phyloP scores from a whole-genome alignment of 2,888 invertebrate genomes.

The Dione vanillae region DNA sequence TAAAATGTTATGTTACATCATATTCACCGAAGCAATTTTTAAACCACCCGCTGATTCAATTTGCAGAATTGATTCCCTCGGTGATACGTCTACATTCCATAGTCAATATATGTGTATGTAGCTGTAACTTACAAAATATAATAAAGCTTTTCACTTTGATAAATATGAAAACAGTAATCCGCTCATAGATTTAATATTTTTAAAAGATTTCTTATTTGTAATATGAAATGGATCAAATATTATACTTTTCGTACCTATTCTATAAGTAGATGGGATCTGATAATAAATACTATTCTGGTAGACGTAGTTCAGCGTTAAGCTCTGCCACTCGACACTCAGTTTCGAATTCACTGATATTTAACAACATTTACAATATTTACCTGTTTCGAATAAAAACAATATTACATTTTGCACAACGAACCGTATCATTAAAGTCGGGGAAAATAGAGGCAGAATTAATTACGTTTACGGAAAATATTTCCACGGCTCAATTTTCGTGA shows the following conservation, averaged over 20 bases:
- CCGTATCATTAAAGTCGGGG: conserved; percentile 12
- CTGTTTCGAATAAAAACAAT: no score
- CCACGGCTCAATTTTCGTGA: conserved; percentile 28
- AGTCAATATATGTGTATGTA: conserved; percentile 14
- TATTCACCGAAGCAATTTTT: conserved; percentile 44
- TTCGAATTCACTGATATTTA: no score
- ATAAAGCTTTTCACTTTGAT: conserved; percentile 27
- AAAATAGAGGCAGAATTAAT: conserved; percentile 27
- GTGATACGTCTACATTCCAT: conserved; percentile 32
- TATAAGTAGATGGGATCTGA: no score
- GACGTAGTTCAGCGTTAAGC: no score
- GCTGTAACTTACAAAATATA: conserved; percentile 29
- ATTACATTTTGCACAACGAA: conserved; percentile 1
- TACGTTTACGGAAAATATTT: conserved; percentile 21
- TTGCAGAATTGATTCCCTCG: conserved; percentile 50
- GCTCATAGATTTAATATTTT: conserved; percentile 38
- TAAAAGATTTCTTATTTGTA: conserved; percentile 11
- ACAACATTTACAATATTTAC: no score
- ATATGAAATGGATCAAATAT: not conserved
- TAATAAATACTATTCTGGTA: no score
- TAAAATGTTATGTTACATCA: conserved; percentile 37
- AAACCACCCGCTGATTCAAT: conserved; percentile 49
- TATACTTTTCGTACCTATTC: not conserved
- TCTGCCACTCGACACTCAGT: no score
- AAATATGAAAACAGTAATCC: conserved; percentile 37